Conservation (phyloP, 2,113 vertebrate species). For the Bungarus multicinctus region DNA sequence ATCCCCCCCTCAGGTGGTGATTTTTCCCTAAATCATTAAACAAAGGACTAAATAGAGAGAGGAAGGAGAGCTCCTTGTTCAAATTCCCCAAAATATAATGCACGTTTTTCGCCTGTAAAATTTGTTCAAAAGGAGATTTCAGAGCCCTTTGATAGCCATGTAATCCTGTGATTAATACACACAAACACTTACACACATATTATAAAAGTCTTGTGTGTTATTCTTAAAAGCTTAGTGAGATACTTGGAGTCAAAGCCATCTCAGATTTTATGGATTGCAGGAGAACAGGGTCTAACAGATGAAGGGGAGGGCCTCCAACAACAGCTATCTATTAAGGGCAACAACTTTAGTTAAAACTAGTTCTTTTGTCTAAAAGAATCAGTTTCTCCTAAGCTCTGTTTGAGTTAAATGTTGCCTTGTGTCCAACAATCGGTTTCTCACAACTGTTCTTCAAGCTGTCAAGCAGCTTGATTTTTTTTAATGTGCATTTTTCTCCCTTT, state of each 20-base stretch:
- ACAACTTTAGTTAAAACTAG: conserved; percentile 75
- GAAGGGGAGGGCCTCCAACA: conserved; percentile 70
- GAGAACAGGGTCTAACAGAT: conserved; percentile 68
- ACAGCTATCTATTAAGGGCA: conserved; percentile 76
- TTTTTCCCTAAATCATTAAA: conserved; percentile 39
- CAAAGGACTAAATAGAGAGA: conserved; percentile 8
- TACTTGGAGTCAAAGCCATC: conserved; percentile 73
- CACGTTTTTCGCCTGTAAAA: conserved; percentile 72
- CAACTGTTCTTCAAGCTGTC: conserved; percentile 73
- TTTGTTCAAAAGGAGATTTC: conserved; percentile 64
- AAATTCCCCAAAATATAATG: conserved; percentile 65
- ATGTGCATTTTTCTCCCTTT: conserved; percentile 5
- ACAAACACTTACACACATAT: conserved; percentile 20
- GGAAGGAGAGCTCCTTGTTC: conserved; percentile 55
- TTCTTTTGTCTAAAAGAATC: conserved; percentile 76
- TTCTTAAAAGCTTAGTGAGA: conserved; percentile 68
- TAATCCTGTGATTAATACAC: conserved; percentile 67
- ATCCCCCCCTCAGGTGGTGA: background rate
- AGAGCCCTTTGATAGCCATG: conserved; percentile 73
- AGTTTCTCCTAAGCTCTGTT: conserved; percentile 67
- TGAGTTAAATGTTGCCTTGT: conserved; percentile 69
- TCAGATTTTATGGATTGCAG: conserved; percentile 70
- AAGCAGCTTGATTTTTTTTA: conserved; percentile 63
- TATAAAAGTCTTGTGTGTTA: conserved; percentile 85
- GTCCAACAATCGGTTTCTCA: conserved; percentile 69